phyloP scores from a whole-genome alignment of 1,140 invertebrate genomes.

The Goniozus legneri region DNA sequence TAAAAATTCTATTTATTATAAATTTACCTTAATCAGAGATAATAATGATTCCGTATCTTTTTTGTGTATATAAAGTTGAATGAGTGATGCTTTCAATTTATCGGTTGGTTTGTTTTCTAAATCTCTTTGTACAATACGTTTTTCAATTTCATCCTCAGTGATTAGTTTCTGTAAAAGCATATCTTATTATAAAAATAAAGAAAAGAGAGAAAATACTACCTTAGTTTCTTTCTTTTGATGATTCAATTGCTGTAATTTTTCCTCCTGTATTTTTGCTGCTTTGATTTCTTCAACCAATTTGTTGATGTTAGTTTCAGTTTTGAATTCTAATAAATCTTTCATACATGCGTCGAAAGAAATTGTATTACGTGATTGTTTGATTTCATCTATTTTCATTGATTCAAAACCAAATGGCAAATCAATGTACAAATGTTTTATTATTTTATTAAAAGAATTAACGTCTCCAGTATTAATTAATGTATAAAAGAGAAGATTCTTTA shows the following conservation, averaged over 20 bases:
- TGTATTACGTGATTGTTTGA: too few relatives aligned
- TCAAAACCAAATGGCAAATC: too few relatives aligned
- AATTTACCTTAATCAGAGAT: too few relatives aligned
- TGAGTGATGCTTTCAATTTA: not conserved
- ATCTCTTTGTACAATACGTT: not conserved
- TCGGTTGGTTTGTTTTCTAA: not conserved
- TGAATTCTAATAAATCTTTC: not conserved
- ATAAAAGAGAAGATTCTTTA: not conserved
- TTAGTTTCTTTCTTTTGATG: not conserved
- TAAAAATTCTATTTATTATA: too few relatives aligned
- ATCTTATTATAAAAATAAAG: not conserved
- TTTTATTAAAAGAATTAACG: not conserved
- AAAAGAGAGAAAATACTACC: not conserved
- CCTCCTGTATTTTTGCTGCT: not conserved
- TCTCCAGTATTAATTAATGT: not conserved
- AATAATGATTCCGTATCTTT: not conserved
- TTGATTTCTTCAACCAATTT: not conserved
- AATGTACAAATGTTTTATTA: not conserved
- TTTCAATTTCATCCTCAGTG: not conserved
- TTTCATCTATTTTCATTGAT: too few relatives aligned
- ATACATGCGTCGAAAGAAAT: not conserved
- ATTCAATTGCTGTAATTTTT: not conserved
- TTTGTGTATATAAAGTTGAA: not conserved
- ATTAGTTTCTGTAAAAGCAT: too few relatives aligned
- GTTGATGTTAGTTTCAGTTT: not conserved